Percentiles rank a stretch among this genome's conserved stretches.
Conservation (phyloP, 2,888 invertebrate species). For the Hyposoter dolosus region DNA sequence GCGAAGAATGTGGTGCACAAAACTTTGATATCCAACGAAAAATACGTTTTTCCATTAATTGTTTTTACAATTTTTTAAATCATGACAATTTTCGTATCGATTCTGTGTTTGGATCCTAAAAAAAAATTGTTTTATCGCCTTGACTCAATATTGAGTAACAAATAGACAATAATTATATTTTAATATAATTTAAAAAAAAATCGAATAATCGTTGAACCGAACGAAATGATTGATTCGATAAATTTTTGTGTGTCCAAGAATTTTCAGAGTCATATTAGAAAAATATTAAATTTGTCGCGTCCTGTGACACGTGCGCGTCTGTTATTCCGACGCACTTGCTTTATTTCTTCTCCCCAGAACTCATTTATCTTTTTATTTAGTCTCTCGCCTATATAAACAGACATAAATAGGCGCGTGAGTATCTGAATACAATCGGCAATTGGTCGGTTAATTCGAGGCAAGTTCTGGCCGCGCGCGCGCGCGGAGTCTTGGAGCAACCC, state of each 20-base stretch:
- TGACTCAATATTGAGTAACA: too few species aligned
- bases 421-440: constrained; percentile 49
- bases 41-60: too few species aligned
- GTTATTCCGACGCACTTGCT: not conserved
- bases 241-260: not conserved
- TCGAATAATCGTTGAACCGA: too few species aligned
- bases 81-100: too few species aligned
- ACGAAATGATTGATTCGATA: too few species aligned
- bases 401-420: constrained; percentile 17
- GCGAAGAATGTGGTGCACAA: too few species aligned
- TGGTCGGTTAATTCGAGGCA: constrained; percentile 47
- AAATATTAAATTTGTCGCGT: not conserved
- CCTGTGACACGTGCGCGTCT: constrained; percentile 13
- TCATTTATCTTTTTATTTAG: constrained; percentile 14
- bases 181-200: too few species aligned
- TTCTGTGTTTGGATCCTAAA: too few species aligned
- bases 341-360: not conserved
- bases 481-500: constrained; percentile 45
- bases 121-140: too few species aligned
- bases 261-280: not conserved
- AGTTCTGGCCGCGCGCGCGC: constrained; percentile 14
- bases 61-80: too few species aligned
- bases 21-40: too few species aligned
- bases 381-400: not conserved
- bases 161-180: too few species aligned